A percentile compares a stretch with the other conserved stretches of the same genome.
Evolutionary conservation across 2,888 invertebrate species (phyloP).

Genomic region (Idaea biselata): DNA sequence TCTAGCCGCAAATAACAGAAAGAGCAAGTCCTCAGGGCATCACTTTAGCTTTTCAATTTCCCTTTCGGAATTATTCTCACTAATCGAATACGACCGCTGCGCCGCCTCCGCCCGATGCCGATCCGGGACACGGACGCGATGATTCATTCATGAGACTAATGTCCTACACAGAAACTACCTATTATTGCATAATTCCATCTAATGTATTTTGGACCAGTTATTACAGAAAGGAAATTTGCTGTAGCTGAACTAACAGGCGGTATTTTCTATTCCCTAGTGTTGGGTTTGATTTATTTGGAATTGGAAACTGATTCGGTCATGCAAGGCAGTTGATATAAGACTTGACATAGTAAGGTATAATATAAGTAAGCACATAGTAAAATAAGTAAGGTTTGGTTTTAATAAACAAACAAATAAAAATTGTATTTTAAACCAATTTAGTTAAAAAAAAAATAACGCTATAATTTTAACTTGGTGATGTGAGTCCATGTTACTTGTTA

Average conservation of each 20-base stretch:
- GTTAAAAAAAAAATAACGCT: no score
- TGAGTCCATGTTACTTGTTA: no score
- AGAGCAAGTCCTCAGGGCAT: constrained; percentile 78
- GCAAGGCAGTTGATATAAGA: background rate
- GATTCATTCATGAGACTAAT: constrained; percentile 79
- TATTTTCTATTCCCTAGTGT: background rate
- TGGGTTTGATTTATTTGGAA: background rate
- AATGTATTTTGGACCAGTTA: constrained; percentile 12
- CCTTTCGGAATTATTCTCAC: constrained; percentile 79
- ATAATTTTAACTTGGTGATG: no score
- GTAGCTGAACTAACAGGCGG: background rate
- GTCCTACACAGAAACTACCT: constrained; percentile 63
- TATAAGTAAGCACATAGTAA: no score
- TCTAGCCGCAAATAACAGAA: constrained; percentile 76
- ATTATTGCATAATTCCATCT: constrained; percentile 32
- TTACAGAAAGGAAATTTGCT: background rate
- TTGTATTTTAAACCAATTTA: no score
- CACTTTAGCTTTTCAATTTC: constrained; percentile 80
- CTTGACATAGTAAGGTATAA: no score
- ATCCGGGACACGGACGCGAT: constrained; percentile 64
- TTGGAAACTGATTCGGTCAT: background rate
- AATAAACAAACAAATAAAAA: no score
- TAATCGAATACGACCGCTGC: constrained; percentile 74
- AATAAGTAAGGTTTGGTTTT: no score
- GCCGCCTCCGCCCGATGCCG: constrained; percentile 35